Evolutionary conservation across 2,113 vertebrate species (phyloP), one percentile per base, ranked within the genome.

Genomic region (Scomber scombrus): DNA sequence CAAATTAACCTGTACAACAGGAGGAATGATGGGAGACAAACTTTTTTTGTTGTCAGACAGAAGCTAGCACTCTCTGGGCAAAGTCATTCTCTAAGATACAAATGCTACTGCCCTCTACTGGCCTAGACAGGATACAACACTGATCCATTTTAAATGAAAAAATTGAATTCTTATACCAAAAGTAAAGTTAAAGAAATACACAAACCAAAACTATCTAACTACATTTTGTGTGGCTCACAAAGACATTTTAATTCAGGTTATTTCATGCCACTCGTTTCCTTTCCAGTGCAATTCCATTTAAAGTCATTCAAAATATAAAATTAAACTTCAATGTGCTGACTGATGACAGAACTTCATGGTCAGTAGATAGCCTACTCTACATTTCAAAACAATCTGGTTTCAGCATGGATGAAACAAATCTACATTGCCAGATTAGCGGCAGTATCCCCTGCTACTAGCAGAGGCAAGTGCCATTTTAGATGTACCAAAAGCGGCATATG

Each of bases 401-500:
- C 16, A 21, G 16, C 23, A 15, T 47, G 3, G 3, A 13, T 11
- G 50, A 62, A 51, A 23, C 34, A 40, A 77, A 65, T 56, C 23
- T 26, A 15, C 1, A 10, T 5, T 52, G 47, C 26, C 76, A 47
- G 63, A 65, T 78, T 50, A 58, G 19, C 3, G 34, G 26, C 0
- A 45, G 15, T 3, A 11, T 18, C 3, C 14, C 29, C 26, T 14
- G 45, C 75, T 19, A 45, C 54, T 9, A 10, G 14, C 47, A 45
- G 26, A 52, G 21, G 23, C 23, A 46, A 51, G 57, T 45, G 56
- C 26, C 67, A 31, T 77, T 67, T 81, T 2, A 85, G 50, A 73
- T 74, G 65, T 58, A 80, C 56, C 70, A 81, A 67, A 71, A 80
- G 46, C 63, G 74, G 45, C 62, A 12, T 18, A 19, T 74, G n/a